These are phyloP conservation scores for Perca flavescens DNA, from an alignment of 2,113 vertebrate genomes.

Conservation along the genomic window DNA sequence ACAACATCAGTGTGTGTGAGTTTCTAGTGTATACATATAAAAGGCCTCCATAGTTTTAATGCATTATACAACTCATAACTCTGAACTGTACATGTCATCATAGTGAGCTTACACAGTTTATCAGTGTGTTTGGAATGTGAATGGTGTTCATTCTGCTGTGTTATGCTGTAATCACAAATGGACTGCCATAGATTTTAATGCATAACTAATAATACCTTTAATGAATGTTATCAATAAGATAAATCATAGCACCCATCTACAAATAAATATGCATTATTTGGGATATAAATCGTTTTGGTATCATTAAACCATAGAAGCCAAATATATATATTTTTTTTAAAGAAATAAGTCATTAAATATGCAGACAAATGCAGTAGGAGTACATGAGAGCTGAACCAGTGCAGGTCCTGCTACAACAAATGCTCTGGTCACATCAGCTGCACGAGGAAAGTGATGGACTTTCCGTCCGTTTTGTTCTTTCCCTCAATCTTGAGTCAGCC, in stretches of 20 bases:
- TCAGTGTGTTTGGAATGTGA: neutral
- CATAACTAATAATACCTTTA: no score
- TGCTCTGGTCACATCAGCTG: slow-evolving; percentile 18
- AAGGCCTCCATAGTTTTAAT: neutral
- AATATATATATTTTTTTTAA: neutral
- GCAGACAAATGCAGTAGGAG: neutral
- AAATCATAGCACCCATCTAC: no score
- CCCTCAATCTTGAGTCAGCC: slow-evolving; percentile 44
- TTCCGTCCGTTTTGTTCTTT: neutral
- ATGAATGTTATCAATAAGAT: neutral
- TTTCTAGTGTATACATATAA: neutral
- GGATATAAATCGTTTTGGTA: neutral
- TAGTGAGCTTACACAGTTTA: no score
- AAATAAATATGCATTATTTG: neutral
- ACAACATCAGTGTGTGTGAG: neutral
- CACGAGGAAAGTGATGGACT: slow-evolving; percentile 3
- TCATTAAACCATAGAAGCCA: neutral
- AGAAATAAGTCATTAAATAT: neutral
- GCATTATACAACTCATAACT: neutral
- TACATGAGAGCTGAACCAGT: neutral
- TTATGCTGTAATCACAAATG: neutral
- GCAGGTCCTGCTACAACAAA: slow-evolving; percentile 4
- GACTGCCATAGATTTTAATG: no score
- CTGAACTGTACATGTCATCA: neutral
- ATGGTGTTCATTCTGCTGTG: neutral